Conservation (phyloP, 2,113 vertebrate genomes). For the Chitala chitala region DNA sequence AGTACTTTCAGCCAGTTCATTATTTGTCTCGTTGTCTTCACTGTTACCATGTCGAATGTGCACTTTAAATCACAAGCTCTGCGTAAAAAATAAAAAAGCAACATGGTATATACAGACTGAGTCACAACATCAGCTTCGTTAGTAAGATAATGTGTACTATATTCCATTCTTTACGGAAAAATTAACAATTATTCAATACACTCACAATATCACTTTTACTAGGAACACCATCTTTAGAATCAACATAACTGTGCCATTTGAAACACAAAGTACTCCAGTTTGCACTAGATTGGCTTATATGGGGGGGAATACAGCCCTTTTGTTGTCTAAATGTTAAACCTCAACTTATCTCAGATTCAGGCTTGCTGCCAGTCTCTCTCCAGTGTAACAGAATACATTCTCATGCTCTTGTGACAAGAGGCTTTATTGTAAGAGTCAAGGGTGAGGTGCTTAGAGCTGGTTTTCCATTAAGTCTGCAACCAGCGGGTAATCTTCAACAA, state of each 20-base stretch:
- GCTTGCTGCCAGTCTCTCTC: not conserved
- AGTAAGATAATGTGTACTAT: too few relatives aligned
- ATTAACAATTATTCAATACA: not conserved
- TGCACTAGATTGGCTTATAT: too few relatives aligned
- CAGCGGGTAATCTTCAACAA: conserved; percentile 33
- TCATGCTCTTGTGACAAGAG: not conserved
- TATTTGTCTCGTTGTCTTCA: too few relatives aligned
- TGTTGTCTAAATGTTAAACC: not conserved
- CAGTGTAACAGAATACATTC: conserved; percentile 1
- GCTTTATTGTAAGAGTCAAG: conserved; percentile 10
- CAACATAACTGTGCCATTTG: not conserved
- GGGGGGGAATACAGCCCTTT: not conserved
- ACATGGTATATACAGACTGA: too few relatives aligned
- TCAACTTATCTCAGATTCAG: not conserved
- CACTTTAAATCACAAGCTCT: too few relatives aligned
- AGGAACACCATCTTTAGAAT: not conserved
- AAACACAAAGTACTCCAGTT: not conserved
- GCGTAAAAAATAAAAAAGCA: too few relatives aligned
- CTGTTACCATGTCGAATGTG: too few relatives aligned
- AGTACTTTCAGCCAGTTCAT: too few relatives aligned
- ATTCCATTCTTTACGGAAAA: not conserved
- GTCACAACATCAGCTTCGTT: too few relatives aligned
- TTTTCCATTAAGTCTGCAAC: not conserved
- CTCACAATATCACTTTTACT: not conserved
- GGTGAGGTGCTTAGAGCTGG: not conserved